Base-by-base conservation (phyloP, 2,797 vertebrate species). In the Decapterus maruadsi region DNA sequence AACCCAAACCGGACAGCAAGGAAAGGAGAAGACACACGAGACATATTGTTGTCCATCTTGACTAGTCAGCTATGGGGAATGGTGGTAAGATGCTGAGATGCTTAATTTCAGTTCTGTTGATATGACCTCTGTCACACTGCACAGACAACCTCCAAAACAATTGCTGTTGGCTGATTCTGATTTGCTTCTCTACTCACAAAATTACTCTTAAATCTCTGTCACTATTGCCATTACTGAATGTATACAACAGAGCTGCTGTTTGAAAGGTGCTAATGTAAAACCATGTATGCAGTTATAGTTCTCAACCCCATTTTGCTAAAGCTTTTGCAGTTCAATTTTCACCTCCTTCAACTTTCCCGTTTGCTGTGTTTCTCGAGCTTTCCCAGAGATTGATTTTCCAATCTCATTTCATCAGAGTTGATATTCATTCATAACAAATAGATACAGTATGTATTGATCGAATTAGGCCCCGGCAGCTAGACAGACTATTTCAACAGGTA, bases 41-140 rank as follows among this genome's bases (percentile, higher is more conserved):
- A 53, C 3, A 60, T n/a, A 80, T 45, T 66, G 57, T 11, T 9
- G 11, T 60, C 64, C 56, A 53, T 50, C 60, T 46, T 80, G 72
- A 12, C 73, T 48, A 2, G 19, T 75, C 54, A 77, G 38, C 65
- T 1, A 94, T 94, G 93, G 93, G 90, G 40, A 93, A 87, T 55
- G 20, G 55, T 75, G 92, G 93, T 94, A 90, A 88, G 90, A 63
- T n/a, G 11, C 14, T 76, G 12, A 67, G 13, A 65, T 51, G 31
- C 26, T 77, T 53, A 0, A 29, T 57, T 78, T 76, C 12, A 72
- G 5, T 45, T 65, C 1, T 57, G 45, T 51, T 68, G 34, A 36
- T 6, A 36, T 6, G 48, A 6, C 20, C 6, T 68, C 38, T 66
- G 56, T 66, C 1, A 1, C 17, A 48, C 26, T 26, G 3, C 17